Base-by-base conservation (phyloP, 2,113 vertebrate species). In the Epinephelus fuscoguttatus region DNA sequence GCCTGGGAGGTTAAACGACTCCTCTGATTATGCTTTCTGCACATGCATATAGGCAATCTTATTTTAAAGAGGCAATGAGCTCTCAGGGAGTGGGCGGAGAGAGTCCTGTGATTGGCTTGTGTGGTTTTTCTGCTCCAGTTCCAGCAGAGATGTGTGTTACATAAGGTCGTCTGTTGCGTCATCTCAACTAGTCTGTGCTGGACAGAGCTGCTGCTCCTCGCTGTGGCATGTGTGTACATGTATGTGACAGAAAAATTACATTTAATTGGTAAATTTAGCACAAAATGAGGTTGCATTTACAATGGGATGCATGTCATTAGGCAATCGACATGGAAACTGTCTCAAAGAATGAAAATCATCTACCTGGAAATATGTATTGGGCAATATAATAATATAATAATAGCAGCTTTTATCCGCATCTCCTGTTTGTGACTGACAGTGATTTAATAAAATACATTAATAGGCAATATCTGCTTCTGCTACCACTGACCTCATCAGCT, bases 71-170 rank as follows among this genome's bases (percentile, higher is more conserved):
- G 55, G 71, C 80, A 81, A 63, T 72, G 57, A 77, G 60, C 53
- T 64, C 76, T 81, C 21, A n/a, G 56, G 23, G 40, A 83, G 74
- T 19, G 75, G 66, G 84, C 1, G 23, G 50, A 67, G 70, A 25
- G 60, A 59, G 4, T 53, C 33, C 75, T 56, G 5, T 57, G 59
- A 79, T 84, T 86, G 81, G 78, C 83, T 86, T 23, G 59, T 70
- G 68, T 84, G 33, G 75, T 19, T 78, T 84, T 91, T 94, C 89
- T 92, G 91, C 90, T 94, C 88, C 84, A 94, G 76, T 91, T 92
- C 53, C 91, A 85, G 70, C 66, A 76, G 81, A 55, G 81, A 87
- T 55, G 78, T 76, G 85, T 67, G 88, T 95, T 95, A 92, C 83
- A 84, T 94, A 95, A 95, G 73, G 53, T 69, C 82, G 73, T 40